These are phyloP conservation scores for Pseudolaguvia tuberculata DNA, from an alignment of 2,113 vertebrate genomes.

Conservation along the genomic window DNA sequence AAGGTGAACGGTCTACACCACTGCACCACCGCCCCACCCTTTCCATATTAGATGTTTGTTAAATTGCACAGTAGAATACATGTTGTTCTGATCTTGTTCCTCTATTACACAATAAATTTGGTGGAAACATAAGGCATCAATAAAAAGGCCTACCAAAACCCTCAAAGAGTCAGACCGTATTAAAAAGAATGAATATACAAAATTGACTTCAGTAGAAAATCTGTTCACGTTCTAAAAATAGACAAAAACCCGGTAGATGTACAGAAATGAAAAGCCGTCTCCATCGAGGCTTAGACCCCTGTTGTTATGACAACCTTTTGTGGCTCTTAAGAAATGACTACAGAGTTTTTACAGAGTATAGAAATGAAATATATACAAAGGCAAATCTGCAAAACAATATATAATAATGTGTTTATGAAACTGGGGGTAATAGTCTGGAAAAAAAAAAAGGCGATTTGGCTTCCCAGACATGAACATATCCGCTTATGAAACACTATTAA, in stretches of 20 bases:
- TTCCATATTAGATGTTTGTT: too few relatives aligned
- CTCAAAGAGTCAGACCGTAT: background rate
- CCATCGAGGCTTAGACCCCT: background rate
- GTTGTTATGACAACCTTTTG: conserved; percentile 39
- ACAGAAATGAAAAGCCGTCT: conserved; percentile 23
- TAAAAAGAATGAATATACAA: background rate
- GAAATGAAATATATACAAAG: conserved; percentile 2
- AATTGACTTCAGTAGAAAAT: background rate
- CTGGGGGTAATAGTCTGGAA: background rate
- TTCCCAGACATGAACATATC: background rate
- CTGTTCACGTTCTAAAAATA: conserved; percentile 25
- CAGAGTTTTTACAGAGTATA: background rate
- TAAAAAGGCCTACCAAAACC: background rate
- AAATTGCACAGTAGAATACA: background rate
- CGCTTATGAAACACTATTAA: background rate
- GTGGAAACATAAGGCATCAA: background rate
- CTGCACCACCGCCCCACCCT: too few relatives aligned
- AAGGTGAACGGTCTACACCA: too few relatives aligned
- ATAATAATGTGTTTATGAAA: background rate
- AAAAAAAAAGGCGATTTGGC: background rate
- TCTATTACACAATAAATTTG: background rate
- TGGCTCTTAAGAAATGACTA: background rate
- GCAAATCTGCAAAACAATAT: conserved; percentile 17
- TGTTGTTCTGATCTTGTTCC: too few relatives aligned
- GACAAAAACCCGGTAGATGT: conserved; percentile 2